Conservation (phyloP, 2,888 invertebrate species). For the Apodemia zela region DNA sequence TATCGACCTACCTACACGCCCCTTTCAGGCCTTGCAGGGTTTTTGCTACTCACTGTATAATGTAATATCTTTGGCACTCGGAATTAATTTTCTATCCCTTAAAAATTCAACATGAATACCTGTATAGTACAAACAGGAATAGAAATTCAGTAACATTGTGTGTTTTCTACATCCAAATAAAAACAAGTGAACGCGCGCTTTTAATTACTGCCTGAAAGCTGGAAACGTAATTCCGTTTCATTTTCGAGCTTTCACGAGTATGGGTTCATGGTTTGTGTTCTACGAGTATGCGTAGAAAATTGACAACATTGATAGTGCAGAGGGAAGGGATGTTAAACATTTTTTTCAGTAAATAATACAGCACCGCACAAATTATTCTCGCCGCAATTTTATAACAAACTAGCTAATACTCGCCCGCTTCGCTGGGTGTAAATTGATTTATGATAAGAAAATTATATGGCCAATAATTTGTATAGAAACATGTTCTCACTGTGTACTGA, state of each 20-base stretch:
- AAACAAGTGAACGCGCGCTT: slow-evolving; percentile 25
- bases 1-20: no score
- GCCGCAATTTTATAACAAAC: no score
- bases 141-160: background rate
- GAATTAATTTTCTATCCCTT: no score
- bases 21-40: no score
- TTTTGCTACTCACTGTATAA: no score
- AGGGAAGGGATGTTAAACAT: background rate
- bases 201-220: slow-evolving; percentile 33
- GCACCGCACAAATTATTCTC: background rate
- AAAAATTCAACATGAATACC: background rate
- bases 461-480: no score
- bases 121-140: background rate
- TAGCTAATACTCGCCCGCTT: no score
- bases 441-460: no score
- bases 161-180: slow-evolving; percentile 18
- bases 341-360: background rate
- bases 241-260: background rate
- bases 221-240: slow-evolving; percentile 22
- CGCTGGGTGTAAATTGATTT: no score
- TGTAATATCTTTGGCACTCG: no score
- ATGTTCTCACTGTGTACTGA: no score
- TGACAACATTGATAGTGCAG: background rate
- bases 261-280: background rate
- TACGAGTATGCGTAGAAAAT: background rate